These are phyloP conservation scores for Pseudoips prasinana DNA, from an alignment of 2,888 invertebrate species.

Conservation along the genomic window DNA sequence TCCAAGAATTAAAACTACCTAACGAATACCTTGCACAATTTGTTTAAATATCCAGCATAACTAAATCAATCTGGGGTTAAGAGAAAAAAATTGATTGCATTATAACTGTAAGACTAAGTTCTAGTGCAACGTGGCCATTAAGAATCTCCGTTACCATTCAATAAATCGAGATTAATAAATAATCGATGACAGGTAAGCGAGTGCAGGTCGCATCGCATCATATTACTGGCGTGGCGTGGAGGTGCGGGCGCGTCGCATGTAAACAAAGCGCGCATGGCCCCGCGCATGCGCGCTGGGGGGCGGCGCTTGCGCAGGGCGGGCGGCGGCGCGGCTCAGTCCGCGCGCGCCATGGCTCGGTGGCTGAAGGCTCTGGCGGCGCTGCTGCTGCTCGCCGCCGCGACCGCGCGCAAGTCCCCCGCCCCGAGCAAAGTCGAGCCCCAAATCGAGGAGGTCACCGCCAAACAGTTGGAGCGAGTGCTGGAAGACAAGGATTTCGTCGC, in stretches of 20 bases:
- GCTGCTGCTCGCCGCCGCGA: conserved; percentile 79
- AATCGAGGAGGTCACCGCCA: conserved; percentile 96
- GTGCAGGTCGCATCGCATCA: conserved; percentile 7
- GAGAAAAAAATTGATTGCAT: too few species aligned
- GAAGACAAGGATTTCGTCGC: conserved; percentile 96
- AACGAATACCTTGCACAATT: too few species aligned
- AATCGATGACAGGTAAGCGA: neutral
- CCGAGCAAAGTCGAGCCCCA: conserved; percentile 84
- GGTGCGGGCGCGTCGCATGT: conserved; percentile 29
- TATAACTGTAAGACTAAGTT: too few species aligned
- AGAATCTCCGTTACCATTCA: too few species aligned
- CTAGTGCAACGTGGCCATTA: too few species aligned
- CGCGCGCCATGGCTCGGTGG: conserved; percentile 79
- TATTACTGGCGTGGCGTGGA: conserved; percentile 17
- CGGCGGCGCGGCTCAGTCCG: conserved; percentile 63
- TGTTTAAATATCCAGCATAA: too few species aligned
- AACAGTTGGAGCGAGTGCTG: conserved; percentile 94
- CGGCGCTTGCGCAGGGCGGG: conserved; percentile 39
- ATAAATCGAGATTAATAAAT: too few species aligned
- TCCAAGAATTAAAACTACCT: too few species aligned
- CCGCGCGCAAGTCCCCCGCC: conserved; percentile 68
- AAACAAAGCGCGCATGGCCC: too few species aligned
- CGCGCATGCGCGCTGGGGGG: conserved; percentile 54
- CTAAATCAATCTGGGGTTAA: too few species aligned
- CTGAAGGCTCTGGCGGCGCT: conserved; percentile 75